Conservation (phyloP, 2,113 vertebrate species). For the Lutjanus erythropterus region DNA sequence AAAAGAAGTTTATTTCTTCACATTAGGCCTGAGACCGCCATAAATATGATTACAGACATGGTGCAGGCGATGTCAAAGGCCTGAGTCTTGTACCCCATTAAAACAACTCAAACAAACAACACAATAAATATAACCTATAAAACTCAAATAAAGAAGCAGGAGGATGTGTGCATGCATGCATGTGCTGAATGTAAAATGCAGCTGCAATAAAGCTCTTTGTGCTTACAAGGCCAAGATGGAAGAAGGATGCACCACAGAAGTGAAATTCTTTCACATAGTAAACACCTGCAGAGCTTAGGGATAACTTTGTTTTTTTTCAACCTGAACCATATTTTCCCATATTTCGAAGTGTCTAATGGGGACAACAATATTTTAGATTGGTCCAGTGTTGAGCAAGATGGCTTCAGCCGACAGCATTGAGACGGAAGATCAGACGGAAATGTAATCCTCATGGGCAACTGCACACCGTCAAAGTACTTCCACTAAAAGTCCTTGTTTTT, state of each 20-base stretch:
- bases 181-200: slow-evolving; percentile 15
- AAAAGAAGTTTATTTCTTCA: slow-evolving; percentile 36
- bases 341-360: too few species aligned
- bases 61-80: slow-evolving; percentile 25
- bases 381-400: too few species aligned
- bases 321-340: too few species aligned
- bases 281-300: not conserved
- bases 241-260: not conserved
- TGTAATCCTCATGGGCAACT: too few species aligned
- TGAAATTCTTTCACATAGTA: not conserved
- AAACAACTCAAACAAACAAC: slow-evolving; percentile 59
- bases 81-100: slow-evolving; percentile 31
- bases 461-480: too few species aligned
- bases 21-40: slow-evolving; percentile 36
- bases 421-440: too few species aligned
- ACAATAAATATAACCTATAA: slow-evolving; percentile 57
- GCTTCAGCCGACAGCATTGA: too few species aligned
- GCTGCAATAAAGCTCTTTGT: slow-evolving; percentile 16
- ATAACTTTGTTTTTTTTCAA: too few species aligned
- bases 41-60: slow-evolving; percentile 43
- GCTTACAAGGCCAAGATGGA: not conserved
- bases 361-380: too few species aligned
- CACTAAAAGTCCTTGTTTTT: too few species aligned
- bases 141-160: slow-evolving; percentile 35
- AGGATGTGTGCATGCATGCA: not conserved